Conservation (phyloP, 2,888 invertebrate genomes). For the Neoaliturus tenellus region DNA sequence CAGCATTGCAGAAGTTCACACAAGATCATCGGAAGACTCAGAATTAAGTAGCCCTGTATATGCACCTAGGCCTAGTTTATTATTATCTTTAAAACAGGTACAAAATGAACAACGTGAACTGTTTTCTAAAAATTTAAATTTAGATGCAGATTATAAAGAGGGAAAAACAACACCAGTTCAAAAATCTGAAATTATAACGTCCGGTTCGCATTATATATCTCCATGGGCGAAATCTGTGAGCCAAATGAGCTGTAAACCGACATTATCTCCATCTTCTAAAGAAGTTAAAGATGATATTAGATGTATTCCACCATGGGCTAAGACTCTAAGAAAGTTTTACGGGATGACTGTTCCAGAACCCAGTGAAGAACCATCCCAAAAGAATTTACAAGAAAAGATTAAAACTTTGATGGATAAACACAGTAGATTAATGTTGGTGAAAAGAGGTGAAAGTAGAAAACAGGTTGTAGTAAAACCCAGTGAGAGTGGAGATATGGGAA, state of each 20-base stretch:
- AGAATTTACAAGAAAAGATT: constrained; percentile 8
- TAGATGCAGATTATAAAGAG: background rate
- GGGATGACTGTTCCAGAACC: background rate
- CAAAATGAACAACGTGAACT: background rate
- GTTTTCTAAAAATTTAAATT: background rate
- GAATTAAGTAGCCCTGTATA: too few relatives aligned
- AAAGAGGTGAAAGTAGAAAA: constrained; percentile 38
- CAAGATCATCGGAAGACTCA: background rate
- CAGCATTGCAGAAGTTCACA: background rate
- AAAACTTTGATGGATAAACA: constrained; percentile 38
- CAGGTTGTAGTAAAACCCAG: constrained; percentile 6
- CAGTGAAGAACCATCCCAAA: background rate
- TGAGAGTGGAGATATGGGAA: background rate
- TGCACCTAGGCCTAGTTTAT: too few relatives aligned
- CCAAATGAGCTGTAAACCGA: background rate
- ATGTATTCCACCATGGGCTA: constrained; percentile 46
- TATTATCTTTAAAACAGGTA: background rate
- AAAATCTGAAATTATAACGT: background rate
- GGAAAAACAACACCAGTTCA: background rate
- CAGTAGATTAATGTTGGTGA: constrained; percentile 13
- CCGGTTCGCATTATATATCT: background rate
- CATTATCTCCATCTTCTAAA: background rate
- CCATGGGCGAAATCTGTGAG: background rate
- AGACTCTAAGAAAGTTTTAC: background rate
- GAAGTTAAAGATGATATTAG: background rate